Evolutionary conservation across 2,888 invertebrate genomes (phyloP).

Genomic region (Pharmacophagus antenor): DNA sequence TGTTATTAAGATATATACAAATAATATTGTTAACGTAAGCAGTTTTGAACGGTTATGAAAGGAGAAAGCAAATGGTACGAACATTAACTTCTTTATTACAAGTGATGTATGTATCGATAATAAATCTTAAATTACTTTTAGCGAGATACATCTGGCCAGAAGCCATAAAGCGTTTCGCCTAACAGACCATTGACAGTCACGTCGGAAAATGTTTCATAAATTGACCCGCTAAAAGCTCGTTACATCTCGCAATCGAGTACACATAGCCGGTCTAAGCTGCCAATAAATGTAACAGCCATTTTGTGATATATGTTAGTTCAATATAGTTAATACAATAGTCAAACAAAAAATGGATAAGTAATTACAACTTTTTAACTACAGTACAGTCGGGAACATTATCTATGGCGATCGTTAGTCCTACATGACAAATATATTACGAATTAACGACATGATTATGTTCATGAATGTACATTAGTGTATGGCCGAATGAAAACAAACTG

Average conservation of each 20-base stretch:
- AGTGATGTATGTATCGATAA: conserved; percentile 21
- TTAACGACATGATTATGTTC: background rate
- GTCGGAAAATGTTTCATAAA: conserved; percentile 12
- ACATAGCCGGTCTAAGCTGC: no score
- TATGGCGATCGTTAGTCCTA: no score
- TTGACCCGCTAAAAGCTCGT: background rate
- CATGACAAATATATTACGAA: background rate
- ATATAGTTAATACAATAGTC: no score
- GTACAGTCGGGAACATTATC: no score
- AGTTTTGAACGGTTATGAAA: background rate
- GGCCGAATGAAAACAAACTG: conserved; percentile 27
- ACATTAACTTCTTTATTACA: conserved; percentile 22
- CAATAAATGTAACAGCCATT: no score
- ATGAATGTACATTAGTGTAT: conserved; percentile 16
- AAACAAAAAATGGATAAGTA: no score
- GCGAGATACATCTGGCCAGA: conserved; percentile 51
- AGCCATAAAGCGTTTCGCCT: conserved; percentile 42
- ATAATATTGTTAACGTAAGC: background rate
- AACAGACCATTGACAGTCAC: conserved; percentile 31
- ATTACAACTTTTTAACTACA: no score
- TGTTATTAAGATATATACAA: no score
- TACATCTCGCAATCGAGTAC: no score
- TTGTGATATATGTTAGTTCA: no score
- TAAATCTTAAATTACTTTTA: conserved; percentile 38
- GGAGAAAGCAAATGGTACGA: conserved; percentile 37